Conservation (phyloP, 53 echinoderm and acorn worm species). For the Paracentrotus lividus region DNA sequence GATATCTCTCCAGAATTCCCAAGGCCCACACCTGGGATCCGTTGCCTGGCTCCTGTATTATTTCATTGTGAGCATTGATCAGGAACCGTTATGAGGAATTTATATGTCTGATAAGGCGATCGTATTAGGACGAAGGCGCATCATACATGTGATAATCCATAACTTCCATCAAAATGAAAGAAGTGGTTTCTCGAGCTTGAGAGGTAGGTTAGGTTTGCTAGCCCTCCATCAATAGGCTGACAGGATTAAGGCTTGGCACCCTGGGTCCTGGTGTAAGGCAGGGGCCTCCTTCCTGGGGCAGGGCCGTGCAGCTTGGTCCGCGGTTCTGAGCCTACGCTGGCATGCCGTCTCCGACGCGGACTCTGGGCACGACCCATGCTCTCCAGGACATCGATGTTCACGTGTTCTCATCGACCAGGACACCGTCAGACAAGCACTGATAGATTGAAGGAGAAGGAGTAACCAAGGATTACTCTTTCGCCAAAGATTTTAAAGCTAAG, state of each 20-base stretch:
- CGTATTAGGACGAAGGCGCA: too few relatives aligned
- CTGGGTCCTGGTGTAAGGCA: background rate
- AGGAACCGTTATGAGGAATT: background rate
- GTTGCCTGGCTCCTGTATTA: background rate
- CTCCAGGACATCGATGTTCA: too few relatives aligned
- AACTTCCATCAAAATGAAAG: conserved; percentile 98
- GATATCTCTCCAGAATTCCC: too few relatives aligned
- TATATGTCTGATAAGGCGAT: too few relatives aligned
- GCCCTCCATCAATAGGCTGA: conserved; percentile 63
- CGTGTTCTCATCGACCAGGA: too few relatives aligned
- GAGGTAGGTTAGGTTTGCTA: conserved; percentile 69
- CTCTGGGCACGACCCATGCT: conserved; percentile 96
- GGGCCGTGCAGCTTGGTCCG: conserved; percentile 61
- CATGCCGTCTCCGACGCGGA: conserved; percentile 98
- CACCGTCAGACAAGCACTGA: conserved; percentile 89
- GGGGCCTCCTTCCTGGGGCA: conserved; percentile 59
- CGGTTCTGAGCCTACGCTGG: conserved; percentile 93
- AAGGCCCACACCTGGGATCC: too few relatives aligned
- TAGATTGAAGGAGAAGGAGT: background rate
- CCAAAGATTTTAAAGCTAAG: too few relatives aligned
- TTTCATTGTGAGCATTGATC: background rate
- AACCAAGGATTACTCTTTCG: conserved; percentile 56
- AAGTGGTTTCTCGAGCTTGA: conserved; percentile 82
- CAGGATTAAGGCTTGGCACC: conserved; percentile 8
- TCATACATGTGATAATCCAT: background rate